These are phyloP conservation scores for Peromyscus maniculatus DNA, from an alignment of 2,113 vertebrate genomes.

Conservation along the genomic window DNA sequence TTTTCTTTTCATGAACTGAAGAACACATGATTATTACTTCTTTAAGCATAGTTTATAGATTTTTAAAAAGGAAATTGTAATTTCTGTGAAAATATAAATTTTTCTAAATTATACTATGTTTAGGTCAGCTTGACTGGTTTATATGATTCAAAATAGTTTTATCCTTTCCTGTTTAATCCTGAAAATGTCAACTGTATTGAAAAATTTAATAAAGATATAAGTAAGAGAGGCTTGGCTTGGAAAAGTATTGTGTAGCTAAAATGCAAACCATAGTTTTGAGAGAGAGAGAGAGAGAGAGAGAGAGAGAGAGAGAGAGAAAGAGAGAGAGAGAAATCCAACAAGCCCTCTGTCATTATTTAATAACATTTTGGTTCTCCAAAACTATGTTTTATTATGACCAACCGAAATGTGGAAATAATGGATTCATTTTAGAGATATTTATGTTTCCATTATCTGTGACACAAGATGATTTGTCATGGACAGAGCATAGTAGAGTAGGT, in stretches of 20 bases:
- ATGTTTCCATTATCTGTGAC: neutral
- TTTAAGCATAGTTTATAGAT: neutral
- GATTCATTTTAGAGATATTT: neutral
- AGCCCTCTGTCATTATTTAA: neutral
- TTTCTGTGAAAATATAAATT: neutral
- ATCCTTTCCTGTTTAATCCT: neutral
- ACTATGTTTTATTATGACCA: neutral
- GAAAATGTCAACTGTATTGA: neutral
- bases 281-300: neutral
- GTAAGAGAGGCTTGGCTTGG: neutral
- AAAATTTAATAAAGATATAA: constrained; percentile 4
- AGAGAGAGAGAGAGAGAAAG: neutral
- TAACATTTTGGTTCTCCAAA: neutral
- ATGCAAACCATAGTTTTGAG: neutral
- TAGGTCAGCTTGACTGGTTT: neutral
- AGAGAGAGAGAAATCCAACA: neutral
- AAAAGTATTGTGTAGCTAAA: neutral
- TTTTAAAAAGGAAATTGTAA: neutral
- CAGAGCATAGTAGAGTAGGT: neutral
- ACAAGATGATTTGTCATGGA: neutral
- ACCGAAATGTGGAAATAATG: neutral
- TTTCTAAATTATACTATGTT: neutral
- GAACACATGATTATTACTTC: neutral
- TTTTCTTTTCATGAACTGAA: neutral
- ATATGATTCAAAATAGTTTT: neutral